phyloP scores from a whole-genome alignment of 2,888 invertebrate species.

The Phorcus lineatus region DNA sequence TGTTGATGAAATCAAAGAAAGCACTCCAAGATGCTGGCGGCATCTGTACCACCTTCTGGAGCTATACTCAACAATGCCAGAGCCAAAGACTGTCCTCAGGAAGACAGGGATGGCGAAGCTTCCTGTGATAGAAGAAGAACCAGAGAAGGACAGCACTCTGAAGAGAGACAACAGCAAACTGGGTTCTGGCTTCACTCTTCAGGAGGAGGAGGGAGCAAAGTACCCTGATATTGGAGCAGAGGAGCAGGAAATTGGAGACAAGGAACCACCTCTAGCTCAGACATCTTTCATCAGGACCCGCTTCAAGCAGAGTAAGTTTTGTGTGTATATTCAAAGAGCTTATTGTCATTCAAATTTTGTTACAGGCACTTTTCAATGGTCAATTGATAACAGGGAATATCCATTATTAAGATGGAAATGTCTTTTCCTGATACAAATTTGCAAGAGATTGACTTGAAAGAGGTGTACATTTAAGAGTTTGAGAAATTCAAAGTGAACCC shows the following conservation, averaged over 20 bases:
- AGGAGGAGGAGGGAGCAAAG: conserved; percentile 39
- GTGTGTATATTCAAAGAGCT: too few relatives aligned
- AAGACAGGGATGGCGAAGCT: conserved; percentile 43
- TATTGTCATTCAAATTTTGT: background rate
- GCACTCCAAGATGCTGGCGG: conserved; percentile 91
- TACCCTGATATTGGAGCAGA: conserved; percentile 55
- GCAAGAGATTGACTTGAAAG: too few relatives aligned
- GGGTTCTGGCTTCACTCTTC: conserved; percentile 30
- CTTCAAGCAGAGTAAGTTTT: conserved; percentile 72
- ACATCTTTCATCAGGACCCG: conserved; percentile 65
- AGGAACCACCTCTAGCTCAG: conserved; percentile 54
- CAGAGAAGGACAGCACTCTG: conserved; percentile 47
- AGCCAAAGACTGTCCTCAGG: conserved; percentile 88
- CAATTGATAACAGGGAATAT: too few relatives aligned
- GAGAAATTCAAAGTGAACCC: too few relatives aligned
- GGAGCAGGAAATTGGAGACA: conserved; percentile 52
- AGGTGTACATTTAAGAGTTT: too few relatives aligned
- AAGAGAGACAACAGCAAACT: conserved; percentile 18
- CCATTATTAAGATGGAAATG: too few relatives aligned
- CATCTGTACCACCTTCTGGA: conserved; percentile 94
- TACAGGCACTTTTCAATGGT: background rate
- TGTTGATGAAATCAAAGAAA: conserved; percentile 74
- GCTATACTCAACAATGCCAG: conserved; percentile 94
- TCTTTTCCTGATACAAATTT: too few relatives aligned
- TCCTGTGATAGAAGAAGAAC: conserved; percentile 76